Base-by-base conservation (phyloP, 2,888 invertebrate genomes). In the Hermodice carunculata region DNA sequence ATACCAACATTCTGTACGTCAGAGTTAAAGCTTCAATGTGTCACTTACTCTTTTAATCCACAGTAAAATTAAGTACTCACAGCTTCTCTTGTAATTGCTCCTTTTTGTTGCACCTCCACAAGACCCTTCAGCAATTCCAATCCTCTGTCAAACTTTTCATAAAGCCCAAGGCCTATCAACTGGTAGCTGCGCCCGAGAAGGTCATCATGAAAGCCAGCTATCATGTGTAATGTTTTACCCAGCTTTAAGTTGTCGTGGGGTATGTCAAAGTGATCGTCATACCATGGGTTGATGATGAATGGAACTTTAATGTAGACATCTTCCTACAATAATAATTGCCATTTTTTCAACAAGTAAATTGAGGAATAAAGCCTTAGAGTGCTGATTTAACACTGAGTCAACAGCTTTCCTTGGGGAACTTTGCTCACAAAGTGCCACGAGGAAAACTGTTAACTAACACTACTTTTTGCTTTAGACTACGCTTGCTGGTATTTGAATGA, bases 251-350 rank as follows among this genome's bases (percentile, higher is more conserved):
- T 31, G 5, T 91, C 89, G 73, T 94, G 91, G 65, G 86, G 89
- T 24, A 96, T 88, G 86, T 95, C 95, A 87, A 95, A 95, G 85
- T 97, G 96, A 80, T 94, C 93, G 87, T 97, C 96, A 86, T 92
- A 92, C 82, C 89, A 94, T 0, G 92, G 91, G 82, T 95, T 95
- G 77, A 93, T 89, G 42, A 98, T 80, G 82, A 89, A 96, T 64
- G 89, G 89, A 0, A 97, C 91, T 74, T 95, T 89, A 8, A 95
- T 89, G 87, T 92, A 92, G 28, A 91, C 87, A 81, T 86, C 76
- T 37, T 80, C 80, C 78, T 81, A 14, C 42, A 52, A 31, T 5
- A 51, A 26, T 44, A 44, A n/a, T n/a, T n/a, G n/a, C n/a, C n/a
- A n/a, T n/a, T n/a, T n/a, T n/a, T n/a, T n/a, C n/a, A n/a, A n/a